A percentile compares a stretch with the other conserved stretches of the same genome.
Evolutionary conservation across 1,140 invertebrate species (phyloP).

Genomic region (Armadillidium nasatum): DNA sequence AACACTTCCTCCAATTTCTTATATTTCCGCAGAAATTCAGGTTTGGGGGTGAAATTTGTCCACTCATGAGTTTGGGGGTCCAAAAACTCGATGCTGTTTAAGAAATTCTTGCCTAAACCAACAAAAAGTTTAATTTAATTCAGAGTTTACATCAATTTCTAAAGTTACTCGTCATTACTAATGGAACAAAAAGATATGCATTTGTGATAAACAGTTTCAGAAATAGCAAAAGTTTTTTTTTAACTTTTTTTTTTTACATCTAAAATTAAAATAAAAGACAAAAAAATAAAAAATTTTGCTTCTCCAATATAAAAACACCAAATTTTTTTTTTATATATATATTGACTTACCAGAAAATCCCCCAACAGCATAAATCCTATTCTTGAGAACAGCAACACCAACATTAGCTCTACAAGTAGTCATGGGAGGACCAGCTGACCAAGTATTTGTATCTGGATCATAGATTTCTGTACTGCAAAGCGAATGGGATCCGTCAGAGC

Average conservation of each 20-base stretch:
- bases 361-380: slow-evolving; percentile 69
- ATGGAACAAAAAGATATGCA: slow-evolving; percentile 16
- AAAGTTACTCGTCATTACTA: neutral
- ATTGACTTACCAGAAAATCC: slow-evolving; percentile 67
- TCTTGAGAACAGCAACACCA: slow-evolving; percentile 63
- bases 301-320: too few species aligned
- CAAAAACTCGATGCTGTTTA: slow-evolving; percentile 75
- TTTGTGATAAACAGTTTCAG: slow-evolving; percentile 10
- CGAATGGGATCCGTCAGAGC: slow-evolving; percentile 67
- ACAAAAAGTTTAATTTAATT: slow-evolving; percentile 10
- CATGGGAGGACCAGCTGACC: slow-evolving; percentile 64
- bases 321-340: too few species aligned
- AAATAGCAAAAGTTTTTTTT: neutral
- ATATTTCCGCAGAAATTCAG: slow-evolving; percentile 24
- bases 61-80: slow-evolving; percentile 65
- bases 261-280: slow-evolving; percentile 9
- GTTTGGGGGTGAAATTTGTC: slow-evolving; percentile 51
- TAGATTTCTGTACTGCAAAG: slow-evolving; percentile 64
- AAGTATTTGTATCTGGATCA: slow-evolving; percentile 58
- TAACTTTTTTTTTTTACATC: neutral
- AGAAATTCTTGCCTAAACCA: slow-evolving; percentile 61
- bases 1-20: too few species aligned
- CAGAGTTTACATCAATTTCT: neutral
- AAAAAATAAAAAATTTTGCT: too few species aligned
- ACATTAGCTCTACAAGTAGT: slow-evolving; percentile 65